Conservation (phyloP, 2,888 invertebrate species). For the Fabriciana adippe region DNA sequence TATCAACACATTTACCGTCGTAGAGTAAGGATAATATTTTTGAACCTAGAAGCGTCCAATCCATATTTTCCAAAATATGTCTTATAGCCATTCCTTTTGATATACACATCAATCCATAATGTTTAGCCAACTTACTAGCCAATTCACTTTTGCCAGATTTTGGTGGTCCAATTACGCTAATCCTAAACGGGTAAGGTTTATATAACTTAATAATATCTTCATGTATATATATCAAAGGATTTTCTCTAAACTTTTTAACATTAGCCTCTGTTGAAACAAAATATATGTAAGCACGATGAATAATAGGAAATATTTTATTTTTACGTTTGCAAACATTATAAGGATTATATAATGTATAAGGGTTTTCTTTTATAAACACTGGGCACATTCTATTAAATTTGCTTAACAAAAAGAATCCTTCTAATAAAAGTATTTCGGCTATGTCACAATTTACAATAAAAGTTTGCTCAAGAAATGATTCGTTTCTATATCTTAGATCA, state of each 20-base stretch:
- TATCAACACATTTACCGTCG: conserved; percentile 67
- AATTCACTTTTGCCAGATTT: conserved; percentile 84
- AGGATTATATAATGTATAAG: conserved; percentile 71
- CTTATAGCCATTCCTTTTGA: conserved; percentile 80
- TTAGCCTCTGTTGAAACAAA: conserved; percentile 78
- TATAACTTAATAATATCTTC: conserved; percentile 64
- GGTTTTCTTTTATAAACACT: conserved; percentile 80
- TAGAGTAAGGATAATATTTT: conserved; percentile 63
- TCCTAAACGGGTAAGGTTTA: conserved; percentile 75
- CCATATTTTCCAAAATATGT: conserved; percentile 70
- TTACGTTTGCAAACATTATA: conserved; percentile 68
- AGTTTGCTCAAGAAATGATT: conserved; percentile 82
- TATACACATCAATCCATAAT: conserved; percentile 79
- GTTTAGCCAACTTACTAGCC: conserved; percentile 76
- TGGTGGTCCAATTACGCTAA: conserved; percentile 84
- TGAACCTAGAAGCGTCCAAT: conserved; percentile 76
- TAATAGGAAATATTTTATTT: conserved; percentile 76
- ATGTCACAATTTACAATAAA: conserved; percentile 75
- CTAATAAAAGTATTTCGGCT: conserved; percentile 80
- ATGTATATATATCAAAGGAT: conserved; percentile 81
- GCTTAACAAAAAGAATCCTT: conserved; percentile 84
- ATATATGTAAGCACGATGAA: conserved; percentile 83
- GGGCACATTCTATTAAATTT: conserved; percentile 85
- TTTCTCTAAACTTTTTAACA: conserved; percentile 72
- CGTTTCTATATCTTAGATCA: conserved; percentile 65